Evolutionary conservation across 2,113 vertebrate genomes (phyloP), one percentile per base, ranked within the genome.

Genomic region (Oryzias celebensis): DNA sequence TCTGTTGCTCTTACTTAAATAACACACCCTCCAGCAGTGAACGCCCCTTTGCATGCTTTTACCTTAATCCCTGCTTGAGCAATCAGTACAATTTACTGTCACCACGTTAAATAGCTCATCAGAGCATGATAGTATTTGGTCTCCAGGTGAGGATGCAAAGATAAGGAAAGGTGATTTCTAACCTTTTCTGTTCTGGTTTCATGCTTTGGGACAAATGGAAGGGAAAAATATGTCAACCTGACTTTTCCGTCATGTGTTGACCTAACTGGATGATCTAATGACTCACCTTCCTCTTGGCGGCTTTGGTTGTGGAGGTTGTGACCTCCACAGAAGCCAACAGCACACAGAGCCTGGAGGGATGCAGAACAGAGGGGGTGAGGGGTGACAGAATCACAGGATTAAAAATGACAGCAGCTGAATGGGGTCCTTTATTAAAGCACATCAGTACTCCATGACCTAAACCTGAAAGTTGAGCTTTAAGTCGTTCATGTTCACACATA

Each of bases 241-340:
- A 55, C 23, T 20, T 58, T 54, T 58, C 42, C 56, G 36, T 42
- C 18, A 20, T 22, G 15, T 56, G 56, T 42, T 53, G 41, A 61
- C 56, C 62, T 60, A 22, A 46, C 64, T 66, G 24, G 52, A 75
- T 50, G 71, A 83, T 77, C 67, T 65, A 63, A 77, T 73, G 77
- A 83, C 86, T 89, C 80, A 90, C 89, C 87, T 90, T 90, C 75
- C 73, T 85, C 73, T 83, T 86, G 73, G 80, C 77, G 18, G 77
- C 53, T 65, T 78, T 88, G 80, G 81, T 78, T 84, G 80, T 43
- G 22, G 86, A 88, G 81, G 85, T 83, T 41, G 62, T 47, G 74
- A 75, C 77, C 81, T 58, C 77, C 82, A 87, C 84, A 74, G 84
- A 83, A 50, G 79, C 80, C 85, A 85, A 86, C 82, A 90, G 81